Evolutionary conservation across 2,888 invertebrate genomes (phyloP).

Genomic region (Isoperla grammatica): DNA sequence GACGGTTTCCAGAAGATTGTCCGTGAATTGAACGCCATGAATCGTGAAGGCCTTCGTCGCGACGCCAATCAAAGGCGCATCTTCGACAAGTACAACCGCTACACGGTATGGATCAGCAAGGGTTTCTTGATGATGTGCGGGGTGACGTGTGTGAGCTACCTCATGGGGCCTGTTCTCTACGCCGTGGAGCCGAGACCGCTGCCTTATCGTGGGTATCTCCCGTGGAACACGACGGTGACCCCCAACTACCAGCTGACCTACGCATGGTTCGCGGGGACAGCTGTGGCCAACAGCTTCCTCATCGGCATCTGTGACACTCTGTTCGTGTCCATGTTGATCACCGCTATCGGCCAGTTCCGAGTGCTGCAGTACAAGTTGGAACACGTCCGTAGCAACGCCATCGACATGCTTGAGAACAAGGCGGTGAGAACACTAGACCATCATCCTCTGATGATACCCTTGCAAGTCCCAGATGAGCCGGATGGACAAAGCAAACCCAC

Average conservation of each 20-base stretch:
- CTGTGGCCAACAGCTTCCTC: background rate
- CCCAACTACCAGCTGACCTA: background rate
- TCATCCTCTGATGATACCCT: no score
- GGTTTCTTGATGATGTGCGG: background rate
- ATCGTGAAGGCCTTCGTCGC: background rate
- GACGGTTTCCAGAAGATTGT: background rate
- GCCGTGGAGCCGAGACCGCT: background rate
- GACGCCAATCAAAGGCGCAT: background rate
- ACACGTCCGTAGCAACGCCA: background rate
- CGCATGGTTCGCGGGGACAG: background rate
- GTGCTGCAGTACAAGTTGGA: conserved; percentile 5
- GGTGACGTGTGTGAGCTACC: background rate
- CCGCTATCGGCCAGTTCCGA: background rate
- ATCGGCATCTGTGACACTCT: conserved; percentile 2
- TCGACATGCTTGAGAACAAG: no score
- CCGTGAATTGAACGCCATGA: background rate
- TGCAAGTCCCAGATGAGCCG: no score
- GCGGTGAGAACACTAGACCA: no score
- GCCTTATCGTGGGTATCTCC: background rate
- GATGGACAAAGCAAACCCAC: no score
- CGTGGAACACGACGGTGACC: background rate
- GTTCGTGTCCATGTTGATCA: background rate
- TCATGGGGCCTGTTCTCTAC: background rate
- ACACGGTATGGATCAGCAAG: background rate
- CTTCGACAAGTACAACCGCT: background rate